Evolutionary conservation across 2,888 invertebrate species (phyloP).

Genomic region (Thelaira solivaga): DNA sequence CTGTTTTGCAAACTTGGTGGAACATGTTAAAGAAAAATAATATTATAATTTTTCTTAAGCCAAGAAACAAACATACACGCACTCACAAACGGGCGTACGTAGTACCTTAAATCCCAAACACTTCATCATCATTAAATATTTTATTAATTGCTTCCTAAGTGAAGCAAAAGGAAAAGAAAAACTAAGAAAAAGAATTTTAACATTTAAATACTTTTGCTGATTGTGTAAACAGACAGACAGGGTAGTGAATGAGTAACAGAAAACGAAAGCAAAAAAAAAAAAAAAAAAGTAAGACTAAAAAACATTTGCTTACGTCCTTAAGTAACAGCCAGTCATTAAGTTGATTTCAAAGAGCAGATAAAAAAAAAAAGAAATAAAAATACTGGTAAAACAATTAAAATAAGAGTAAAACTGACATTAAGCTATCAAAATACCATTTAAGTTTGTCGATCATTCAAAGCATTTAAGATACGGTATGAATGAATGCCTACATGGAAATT

Average conservation of each 20-base stretch:
- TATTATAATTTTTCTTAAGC: not conserved
- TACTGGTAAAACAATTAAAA: slow-evolving; percentile 49
- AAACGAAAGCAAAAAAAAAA: not conserved
- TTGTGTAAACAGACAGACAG: no score
- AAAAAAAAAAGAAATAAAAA: not conserved
- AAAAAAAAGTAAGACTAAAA: not conserved
- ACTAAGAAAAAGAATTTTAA: not conserved
- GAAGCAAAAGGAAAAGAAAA: not conserved
- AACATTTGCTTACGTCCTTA: slow-evolving; percentile 42
- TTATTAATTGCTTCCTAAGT: slow-evolving; percentile 55
- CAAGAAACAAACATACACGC: not conserved
- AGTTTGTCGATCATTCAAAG: slow-evolving; percentile 35
- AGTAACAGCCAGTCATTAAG: slow-evolving; percentile 55
- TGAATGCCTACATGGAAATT: slow-evolving; percentile 30
- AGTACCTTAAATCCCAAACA: slow-evolving; percentile 36
- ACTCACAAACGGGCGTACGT: no score
- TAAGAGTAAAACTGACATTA: slow-evolving; percentile 32
- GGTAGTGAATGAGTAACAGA: not conserved
- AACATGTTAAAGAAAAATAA: no score
- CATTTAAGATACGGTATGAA: slow-evolving; percentile 1
- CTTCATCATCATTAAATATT: slow-evolving; percentile 58
- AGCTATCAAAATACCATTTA: slow-evolving; percentile 61
- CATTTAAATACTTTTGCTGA: slow-evolving; percentile 42
- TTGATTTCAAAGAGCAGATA: slow-evolving; percentile 19
- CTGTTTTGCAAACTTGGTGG: no score